Base-by-base conservation (phyloP, 2,113 vertebrate genomes). In the Arothron firmamentum region DNA sequence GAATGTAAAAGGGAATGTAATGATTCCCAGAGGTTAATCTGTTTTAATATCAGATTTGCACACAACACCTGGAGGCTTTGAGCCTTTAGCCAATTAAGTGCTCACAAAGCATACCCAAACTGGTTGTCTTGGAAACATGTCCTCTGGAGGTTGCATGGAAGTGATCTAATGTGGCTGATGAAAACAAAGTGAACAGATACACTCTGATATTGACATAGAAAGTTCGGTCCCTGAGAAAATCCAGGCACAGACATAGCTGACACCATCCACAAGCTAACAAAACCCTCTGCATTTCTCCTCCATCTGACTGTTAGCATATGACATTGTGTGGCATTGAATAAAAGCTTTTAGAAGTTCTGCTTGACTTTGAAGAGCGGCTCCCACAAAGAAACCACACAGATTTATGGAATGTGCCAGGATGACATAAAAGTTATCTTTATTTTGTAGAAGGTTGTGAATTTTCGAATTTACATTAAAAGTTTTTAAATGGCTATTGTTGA, bases 271-370 rank as follows among this genome's bases (percentile, higher is more conserved):
- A 17, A 16, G 43, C 43, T 17, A 45, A 45, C 14, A 5, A 13
- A 49, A 17, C 47, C n/a, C 10, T 49, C 7, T 17, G n/a, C 15
- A 7, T 50, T 6, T 18, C 10, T 3, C 43, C 17, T n/a, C 2
- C 17, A 12, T 54, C 18, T 55, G 15, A 49, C 56, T 70, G 46
- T 64, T 19, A 63, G 23, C 3, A 38, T 20, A 28, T 16, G 5
- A 17, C 18, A 20, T 6, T 21, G n/a, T 46, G 16, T 48, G 28
- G 34, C 0, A 15, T 53, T 77, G 56, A 68, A 74, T 67, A 66
- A 56, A 75, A 54, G 61, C 59, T 67, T 62, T 75, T 45, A 72
- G 17, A 59, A 14, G 54, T 20, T 56, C 48, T 50, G 52, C 49
- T 59, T 66, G 1, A n/a, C 52, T 56, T 58, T 62, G 45, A 65